Evolutionary conservation across 2,888 invertebrate species (phyloP), one percentile per base, ranked within the genome.

Genomic region (Pheosia gnoma): DNA sequence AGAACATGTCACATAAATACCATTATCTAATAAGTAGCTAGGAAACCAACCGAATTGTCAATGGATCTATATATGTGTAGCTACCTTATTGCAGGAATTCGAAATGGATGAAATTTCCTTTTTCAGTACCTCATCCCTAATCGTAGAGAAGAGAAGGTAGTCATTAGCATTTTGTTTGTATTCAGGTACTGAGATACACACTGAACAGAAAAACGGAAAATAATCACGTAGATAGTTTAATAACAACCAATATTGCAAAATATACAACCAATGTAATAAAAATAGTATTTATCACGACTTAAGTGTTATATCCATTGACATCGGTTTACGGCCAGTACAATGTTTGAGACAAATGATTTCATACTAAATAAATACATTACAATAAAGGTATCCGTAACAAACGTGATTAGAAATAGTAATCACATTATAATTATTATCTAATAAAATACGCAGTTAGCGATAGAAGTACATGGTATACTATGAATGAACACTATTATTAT

Each of bases 181-280:
- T 25, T 1, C 25, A 25, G 25, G 25, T 25, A 2, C 25, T 25
- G 25, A 25, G 25, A 25, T 25, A 25, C n/a, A n/a, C n/a, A n/a
- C 9, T 4, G 54, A 65, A 68, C 57, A 60, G 58, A 72, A 68
- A 70, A 59, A 69, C 70, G 66, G 59, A 68, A 60, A 68, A 61
- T 58, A 56, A 59, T 72, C 60, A 66, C 59, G 60, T 66, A 72
- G 61, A 72, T 72, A 63, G 70, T 72, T 71, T 69, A 62, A 66
- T 72, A 62, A 57, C 56, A 70, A 69, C 66, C 62, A 66, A 59
- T 72, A 60, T 66, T 25, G 61, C 60, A 60, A 43, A 25, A 57
- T 58, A 69, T 60, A 72, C 70, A 72, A 57, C 67, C 59, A 53
- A 67, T 10, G 61, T 62, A 70, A 65, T 64, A 73, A 54, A 67